Conservation (phyloP, 2,888 invertebrate species). For the Branchellion lobata region DNA sequence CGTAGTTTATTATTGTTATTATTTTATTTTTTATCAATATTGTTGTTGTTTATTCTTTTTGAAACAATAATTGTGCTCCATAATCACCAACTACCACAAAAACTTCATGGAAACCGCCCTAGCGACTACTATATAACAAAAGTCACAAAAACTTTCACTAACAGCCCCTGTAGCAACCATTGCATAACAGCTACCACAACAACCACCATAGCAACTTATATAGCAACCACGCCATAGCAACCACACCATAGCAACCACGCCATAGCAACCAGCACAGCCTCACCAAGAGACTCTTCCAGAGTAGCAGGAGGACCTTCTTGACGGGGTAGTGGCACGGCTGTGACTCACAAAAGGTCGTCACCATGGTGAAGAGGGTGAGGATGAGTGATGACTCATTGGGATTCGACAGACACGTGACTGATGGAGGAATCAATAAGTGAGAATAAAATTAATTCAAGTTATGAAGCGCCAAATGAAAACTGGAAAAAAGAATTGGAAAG, state of each 20-base stretch:
- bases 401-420: neutral
- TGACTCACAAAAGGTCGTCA: slow-evolving; percentile 91
- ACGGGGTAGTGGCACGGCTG: slow-evolving; percentile 95
- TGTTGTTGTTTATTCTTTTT: neutral
- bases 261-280: slow-evolving; percentile 50
- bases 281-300: slow-evolving; percentile 92
- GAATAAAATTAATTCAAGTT: too few species aligned
- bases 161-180: too few species aligned
- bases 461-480: too few species aligned
- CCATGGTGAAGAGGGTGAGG: slow-evolving; percentile 89
- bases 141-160: neutral
- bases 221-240: neutral
- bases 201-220: neutral
- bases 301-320: slow-evolving; percentile 88
- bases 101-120: neutral
- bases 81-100: neutral
- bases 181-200: slow-evolving; percentile 11
- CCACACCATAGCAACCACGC: neutral
- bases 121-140: neutral
- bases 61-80: neutral
- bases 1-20: neutral
- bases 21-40: neutral
- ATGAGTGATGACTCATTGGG: slow-evolving; percentile 76
- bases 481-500: too few species aligned
- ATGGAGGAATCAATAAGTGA: too few species aligned